Evolutionary conservation across 2,888 invertebrate species (phyloP).

Genomic region (Hirtodrosophila trivittata): DNA sequence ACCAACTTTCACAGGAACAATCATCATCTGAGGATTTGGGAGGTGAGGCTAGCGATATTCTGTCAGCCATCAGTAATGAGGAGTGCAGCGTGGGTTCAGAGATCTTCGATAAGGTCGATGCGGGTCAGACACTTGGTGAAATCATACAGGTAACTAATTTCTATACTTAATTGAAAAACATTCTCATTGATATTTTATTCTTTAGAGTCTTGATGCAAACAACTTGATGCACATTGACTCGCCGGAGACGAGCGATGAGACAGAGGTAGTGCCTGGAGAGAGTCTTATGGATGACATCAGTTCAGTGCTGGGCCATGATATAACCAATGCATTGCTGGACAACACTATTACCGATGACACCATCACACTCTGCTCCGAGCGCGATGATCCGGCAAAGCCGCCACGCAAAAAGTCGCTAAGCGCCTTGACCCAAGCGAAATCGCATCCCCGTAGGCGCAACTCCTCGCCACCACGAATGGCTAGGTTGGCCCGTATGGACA

Average conservation of each 20-base stretch:
- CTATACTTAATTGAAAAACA: too few species aligned
- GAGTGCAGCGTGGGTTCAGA: slow-evolving; percentile 89
- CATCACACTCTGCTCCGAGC: slow-evolving; percentile 87
- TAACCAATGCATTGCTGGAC: slow-evolving; percentile 88
- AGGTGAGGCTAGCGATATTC: slow-evolving; percentile 85
- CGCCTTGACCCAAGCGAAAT: slow-evolving; percentile 36
- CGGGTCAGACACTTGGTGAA: slow-evolving; percentile 78
- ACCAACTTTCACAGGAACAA: slow-evolving; percentile 73
- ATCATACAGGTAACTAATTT: slow-evolving; percentile 82
- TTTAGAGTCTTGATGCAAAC: slow-evolving; percentile 83
- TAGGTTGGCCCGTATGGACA: slow-evolving; percentile 85
- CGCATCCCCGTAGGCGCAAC: slow-evolving; percentile 84
- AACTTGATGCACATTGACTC: slow-evolving; percentile 92
- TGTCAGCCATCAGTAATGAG: slow-evolving; percentile 88
- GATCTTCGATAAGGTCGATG: slow-evolving; percentile 85
- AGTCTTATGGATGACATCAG: slow-evolving; percentile 92
- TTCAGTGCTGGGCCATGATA: slow-evolving; percentile 89
- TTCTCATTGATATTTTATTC: not conserved
- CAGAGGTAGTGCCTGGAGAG: slow-evolving; percentile 90
- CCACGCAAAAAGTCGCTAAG: slow-evolving; percentile 69
- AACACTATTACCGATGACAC: slow-evolving; percentile 89
- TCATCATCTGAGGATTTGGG: slow-evolving; percentile 81
- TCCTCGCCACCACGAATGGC: slow-evolving; percentile 81
- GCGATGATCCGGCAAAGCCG: slow-evolving; percentile 61
- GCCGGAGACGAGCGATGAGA: slow-evolving; percentile 91